phyloP scores from a whole-genome alignment of 2,113 vertebrate species.

The Hucho hucho region DNA sequence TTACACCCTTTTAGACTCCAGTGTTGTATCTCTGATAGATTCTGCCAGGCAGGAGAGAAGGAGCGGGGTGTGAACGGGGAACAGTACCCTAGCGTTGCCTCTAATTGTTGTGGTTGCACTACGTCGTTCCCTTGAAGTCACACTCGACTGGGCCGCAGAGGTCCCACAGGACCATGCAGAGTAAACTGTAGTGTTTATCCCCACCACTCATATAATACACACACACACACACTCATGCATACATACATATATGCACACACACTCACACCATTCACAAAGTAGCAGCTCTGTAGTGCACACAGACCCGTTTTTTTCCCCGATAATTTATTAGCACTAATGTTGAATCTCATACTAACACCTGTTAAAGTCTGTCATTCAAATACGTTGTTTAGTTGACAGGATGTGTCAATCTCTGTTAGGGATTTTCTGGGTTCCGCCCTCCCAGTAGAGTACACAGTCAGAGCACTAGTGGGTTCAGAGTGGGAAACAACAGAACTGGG shows the following conservation, averaged over 20 bases:
- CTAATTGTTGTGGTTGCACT: conserved; percentile 64
- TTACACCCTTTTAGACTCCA: conserved; percentile 69
- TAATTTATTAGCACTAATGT: too few relatives aligned
- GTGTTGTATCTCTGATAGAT: conserved; percentile 73
- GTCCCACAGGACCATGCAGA: conserved; percentile 45
- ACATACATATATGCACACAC: neutral
- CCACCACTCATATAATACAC: neutral
- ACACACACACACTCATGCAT: neutral
- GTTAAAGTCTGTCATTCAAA: too few relatives aligned
- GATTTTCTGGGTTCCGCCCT: neutral
- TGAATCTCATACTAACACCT: too few relatives aligned
- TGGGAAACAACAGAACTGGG: conserved; percentile 26
- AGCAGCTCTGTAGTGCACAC: neutral
- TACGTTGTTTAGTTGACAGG: too few relatives aligned
- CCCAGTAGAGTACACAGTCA: neutral
- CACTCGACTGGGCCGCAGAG: conserved; percentile 20
- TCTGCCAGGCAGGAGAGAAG: conserved; percentile 57
- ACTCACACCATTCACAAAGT: neutral
- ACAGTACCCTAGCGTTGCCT: conserved; percentile 59
- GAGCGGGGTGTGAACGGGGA: conserved; percentile 18
- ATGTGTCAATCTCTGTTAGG: too few relatives aligned
- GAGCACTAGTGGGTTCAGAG: neutral
- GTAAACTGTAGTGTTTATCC: conserved; percentile 48
- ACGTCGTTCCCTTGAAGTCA: conserved; percentile 59
- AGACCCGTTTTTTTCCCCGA: too few relatives aligned